phyloP scores from a whole-genome alignment of 2,888 invertebrate genomes.

The Drosophila mimica region DNA sequence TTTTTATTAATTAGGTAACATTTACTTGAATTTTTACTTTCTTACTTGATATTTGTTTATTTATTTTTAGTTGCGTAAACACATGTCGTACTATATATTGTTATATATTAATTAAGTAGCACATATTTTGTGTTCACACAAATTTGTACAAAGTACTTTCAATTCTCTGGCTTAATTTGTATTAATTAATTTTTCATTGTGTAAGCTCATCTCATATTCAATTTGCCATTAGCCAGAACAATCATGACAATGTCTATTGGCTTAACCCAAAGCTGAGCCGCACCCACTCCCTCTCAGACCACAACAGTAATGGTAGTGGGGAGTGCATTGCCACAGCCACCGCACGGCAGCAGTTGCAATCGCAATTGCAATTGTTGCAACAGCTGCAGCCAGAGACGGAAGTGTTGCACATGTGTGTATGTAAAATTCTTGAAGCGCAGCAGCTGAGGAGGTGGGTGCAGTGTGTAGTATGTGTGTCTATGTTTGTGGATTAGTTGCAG shows the following conservation, averaged over 20 bases:
- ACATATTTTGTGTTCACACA: not conserved
- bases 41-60: not conserved
- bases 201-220: slow-evolving; percentile 37
- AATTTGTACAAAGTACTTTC: not conserved
- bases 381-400: slow-evolving; percentile 55
- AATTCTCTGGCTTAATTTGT: not conserved
- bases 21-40: not conserved
- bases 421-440: slow-evolving; percentile 64
- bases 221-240: slow-evolving; percentile 42
- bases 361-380: slow-evolving; percentile 16
- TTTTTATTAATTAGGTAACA: too few species aligned
- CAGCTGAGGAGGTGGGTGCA: slow-evolving; percentile 11
- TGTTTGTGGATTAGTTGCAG: slow-evolving; percentile 47
- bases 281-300: not conserved
- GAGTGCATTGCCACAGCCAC: slow-evolving; percentile 12
- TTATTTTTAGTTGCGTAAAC: not conserved
- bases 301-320: slow-evolving; percentile 12
- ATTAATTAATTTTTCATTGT: not conserved
- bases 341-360: slow-evolving; percentile 12
- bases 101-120: not conserved
- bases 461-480: not conserved
- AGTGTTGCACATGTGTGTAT: slow-evolving; percentile 55
- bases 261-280: slow-evolving; percentile 26
- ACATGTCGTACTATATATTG: too few species aligned
- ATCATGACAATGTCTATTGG: slow-evolving; percentile 13